These are phyloP conservation scores for Agrochola lychnidis DNA, from an alignment of 2,888 invertebrate species.

Conservation along the genomic window DNA sequence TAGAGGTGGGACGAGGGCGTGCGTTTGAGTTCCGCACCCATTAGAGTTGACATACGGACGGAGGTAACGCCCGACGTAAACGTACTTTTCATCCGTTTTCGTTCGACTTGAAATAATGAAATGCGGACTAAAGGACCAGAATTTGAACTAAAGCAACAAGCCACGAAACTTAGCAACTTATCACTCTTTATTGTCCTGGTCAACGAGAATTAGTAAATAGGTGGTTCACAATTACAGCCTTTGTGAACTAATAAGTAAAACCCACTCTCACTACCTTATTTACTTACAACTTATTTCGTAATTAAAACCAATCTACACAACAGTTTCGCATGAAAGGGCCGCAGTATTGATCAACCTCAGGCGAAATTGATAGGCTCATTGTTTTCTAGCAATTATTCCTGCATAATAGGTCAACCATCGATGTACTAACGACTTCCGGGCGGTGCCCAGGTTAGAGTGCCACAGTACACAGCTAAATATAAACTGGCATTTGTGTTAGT, in stretches of 20 bases:
- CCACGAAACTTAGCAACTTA: background rate
- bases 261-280: constrained; percentile 35
- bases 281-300: constrained; percentile 29
- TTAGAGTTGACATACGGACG: constrained; percentile 40
- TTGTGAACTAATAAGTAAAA: constrained; percentile 14
- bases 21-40: constrained; percentile 65
- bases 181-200: background rate
- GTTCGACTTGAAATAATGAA: constrained; percentile 8
- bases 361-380: constrained; percentile 69
- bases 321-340: constrained; percentile 45
- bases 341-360: constrained; percentile 35
- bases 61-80: constrained; percentile 33
- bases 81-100: constrained; percentile 8
- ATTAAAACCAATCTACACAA: constrained; percentile 43
- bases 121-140: constrained; percentile 2
- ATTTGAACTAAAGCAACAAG: background rate
- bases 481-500: constrained; percentile 68
- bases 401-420: constrained; percentile 80
- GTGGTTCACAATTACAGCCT: background rate
- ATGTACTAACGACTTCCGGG: constrained; percentile 81
- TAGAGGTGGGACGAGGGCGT: constrained; percentile 78
- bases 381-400: constrained; percentile 77
- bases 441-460: constrained; percentile 75
- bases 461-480: constrained; percentile 74
- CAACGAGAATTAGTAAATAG: background rate